Evolutionary conservation across 1,140 invertebrate genomes (phyloP), one percentile per base, ranked within the genome.

Genomic region (Zelostemma sp.): DNA sequence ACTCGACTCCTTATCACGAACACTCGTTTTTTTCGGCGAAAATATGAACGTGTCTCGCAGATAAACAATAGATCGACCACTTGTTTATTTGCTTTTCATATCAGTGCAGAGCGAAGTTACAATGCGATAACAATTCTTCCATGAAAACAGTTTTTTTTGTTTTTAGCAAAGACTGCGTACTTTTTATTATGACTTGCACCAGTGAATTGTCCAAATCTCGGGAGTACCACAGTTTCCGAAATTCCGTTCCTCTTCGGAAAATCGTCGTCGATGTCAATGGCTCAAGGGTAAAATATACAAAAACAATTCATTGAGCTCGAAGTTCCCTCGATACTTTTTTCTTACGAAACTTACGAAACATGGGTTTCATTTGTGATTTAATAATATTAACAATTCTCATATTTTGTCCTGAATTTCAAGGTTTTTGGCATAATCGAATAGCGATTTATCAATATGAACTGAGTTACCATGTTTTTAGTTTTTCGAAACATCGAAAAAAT

Each of bases 181-280:
- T 19, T 8, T 53, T 17, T 43, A 70, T 72, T 48, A 92, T 92
- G 91, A 89, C 88, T 85, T 89, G 85, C 71, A 72, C 88, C 21
- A 92, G 91, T 82, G 90, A 93, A 69, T 85, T 93, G 63, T 91
- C 92, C 5, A 88, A 90, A 74, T 93, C 92, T 9, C 88, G 88
- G 71, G 95, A 96, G 83, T 96, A 96, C 85, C 84, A 91, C 46
- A 95, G 93, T 84, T 96, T 96, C 82, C 87, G 94, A 58, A 93
- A 93, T 78, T 93, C 90, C 60, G 89, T 96, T 53, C 93, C 94
- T 19, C 86, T 94, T 12, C 88, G 91, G 76, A 91, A 92, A 89
- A 90, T 96, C 49, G 88, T 93, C 45, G 93, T 96, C 38, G 94
- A 96, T 81, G 86, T 89, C 55, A 90, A 95, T 80, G 87, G 89